Evolutionary conservation across 1,140 invertebrate genomes (phyloP).

Genomic region (Drosophila melanogaster): Release_6_plus_ISO1_MT NT_037436.4:12950501-12951000

Average conservation of each 20-base stretch:
- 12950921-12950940: conserved; percentile 71
- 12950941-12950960: conserved; percentile 67
- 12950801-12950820: conserved; percentile 51
- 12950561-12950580: neutral
- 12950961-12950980: conserved; percentile 73
- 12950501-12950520: neutral
- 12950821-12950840: conserved; percentile 33
- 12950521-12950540: neutral
- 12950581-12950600: conserved; percentile 4
- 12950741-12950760: conserved; percentile 50
- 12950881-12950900: conserved; percentile 46
- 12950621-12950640: conserved; percentile 44
- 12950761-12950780: conserved; percentile 32
- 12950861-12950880: conserved; percentile 1
- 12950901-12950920: conserved; percentile 37
- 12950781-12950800: conserved; percentile 16
- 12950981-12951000: conserved; percentile 19
- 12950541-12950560: neutral
- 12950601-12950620: conserved; percentile 41
- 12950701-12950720: conserved; percentile 57
- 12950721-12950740: conserved; percentile 60
- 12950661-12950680: conserved; percentile 29
- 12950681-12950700: conserved; percentile 38
- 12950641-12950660: conserved; percentile 22
- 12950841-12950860: conserved; percentile 16